phyloP scores from a whole-genome alignment of 2,888 invertebrate genomes.

The Acanthococcus lagerstroemiae region DNA sequence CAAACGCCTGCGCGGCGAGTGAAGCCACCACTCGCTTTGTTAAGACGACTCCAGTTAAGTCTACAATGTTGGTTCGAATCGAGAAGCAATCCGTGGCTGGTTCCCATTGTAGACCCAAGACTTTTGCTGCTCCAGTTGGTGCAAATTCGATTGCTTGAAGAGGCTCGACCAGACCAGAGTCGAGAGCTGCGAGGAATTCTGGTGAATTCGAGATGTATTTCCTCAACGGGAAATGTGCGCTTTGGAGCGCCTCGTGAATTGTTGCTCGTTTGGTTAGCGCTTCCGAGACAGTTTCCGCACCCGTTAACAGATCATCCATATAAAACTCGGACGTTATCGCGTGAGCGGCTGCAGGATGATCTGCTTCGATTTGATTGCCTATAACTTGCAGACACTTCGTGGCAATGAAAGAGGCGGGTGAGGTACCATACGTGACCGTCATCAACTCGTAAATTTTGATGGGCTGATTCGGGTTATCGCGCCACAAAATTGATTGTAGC shows the following conservation, averaged over 20 bases:
- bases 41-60: background rate
- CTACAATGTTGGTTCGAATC: background rate
- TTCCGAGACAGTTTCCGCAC: constrained; percentile 26
- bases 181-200: background rate
- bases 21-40: constrained; percentile 24
- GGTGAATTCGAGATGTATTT: constrained; percentile 36
- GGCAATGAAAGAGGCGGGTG: constrained; percentile 36
- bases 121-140: background rate
- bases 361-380: constrained; percentile 34
- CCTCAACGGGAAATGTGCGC: constrained; percentile 33
- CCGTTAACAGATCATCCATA: no score
- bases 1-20: constrained; percentile 3
- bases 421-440: constrained; percentile 39
- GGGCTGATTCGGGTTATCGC: background rate
- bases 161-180: background rate
- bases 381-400: constrained; percentile 37
- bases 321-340: no score
- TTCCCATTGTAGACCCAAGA: constrained; percentile 19
- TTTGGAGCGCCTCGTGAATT: background rate
- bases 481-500: constrained; percentile 41
- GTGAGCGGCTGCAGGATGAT: constrained; percentile 27
- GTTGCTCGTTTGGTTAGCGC: constrained; percentile 9
- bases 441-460: constrained; percentile 35
- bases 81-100: constrained; percentile 2
- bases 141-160: constrained; percentile 12